phyloP scores from a whole-genome alignment of 1,140 invertebrate genomes.

The Sweltsa coloradensis region DNA sequence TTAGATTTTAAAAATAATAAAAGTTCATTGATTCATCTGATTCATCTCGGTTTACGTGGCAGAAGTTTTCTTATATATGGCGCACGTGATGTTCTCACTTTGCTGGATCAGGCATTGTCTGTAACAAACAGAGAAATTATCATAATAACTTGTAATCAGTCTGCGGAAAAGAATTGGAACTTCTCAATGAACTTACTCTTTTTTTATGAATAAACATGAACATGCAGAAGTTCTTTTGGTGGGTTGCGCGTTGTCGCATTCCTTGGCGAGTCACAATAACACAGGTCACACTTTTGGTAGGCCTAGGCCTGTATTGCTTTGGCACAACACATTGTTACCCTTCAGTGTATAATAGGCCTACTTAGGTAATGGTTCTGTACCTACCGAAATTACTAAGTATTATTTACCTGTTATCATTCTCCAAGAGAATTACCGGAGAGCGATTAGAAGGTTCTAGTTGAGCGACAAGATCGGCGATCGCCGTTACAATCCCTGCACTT shows the following conservation, averaged over 20 bases:
- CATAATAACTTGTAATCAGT: constrained; percentile 5
- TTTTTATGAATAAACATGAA: too few species aligned
- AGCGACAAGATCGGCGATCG: constrained; percentile 29
- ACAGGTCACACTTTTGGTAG: too few species aligned
- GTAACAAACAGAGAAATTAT: constrained; percentile 18
- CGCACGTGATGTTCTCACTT: constrained; percentile 29
- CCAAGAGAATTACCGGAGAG: constrained; percentile 28
- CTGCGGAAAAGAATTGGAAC: neutral
- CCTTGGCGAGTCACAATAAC: too few species aligned
- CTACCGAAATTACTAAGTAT: too few species aligned
- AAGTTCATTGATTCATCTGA: neutral
- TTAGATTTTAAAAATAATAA: neutral
- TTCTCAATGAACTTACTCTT: too few species aligned
- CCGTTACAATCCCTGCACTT: constrained; percentile 32
- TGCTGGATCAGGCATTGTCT: constrained; percentile 34
- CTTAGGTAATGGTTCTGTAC: too few species aligned
- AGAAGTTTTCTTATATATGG: constrained; percentile 27
- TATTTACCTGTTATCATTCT: constrained; percentile 29
- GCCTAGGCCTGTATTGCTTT: too few species aligned
- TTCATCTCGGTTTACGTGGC: neutral
- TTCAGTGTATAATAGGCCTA: too few species aligned
- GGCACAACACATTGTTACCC: too few species aligned
- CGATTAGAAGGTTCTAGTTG: constrained; percentile 30
- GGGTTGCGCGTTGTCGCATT: too few species aligned
- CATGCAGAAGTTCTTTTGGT: too few species aligned